Percentiles rank a stretch among this genome's conserved stretches.
Conservation (phyloP, 23 tunicate genomes). For the Diplosoma virens region DNA sequence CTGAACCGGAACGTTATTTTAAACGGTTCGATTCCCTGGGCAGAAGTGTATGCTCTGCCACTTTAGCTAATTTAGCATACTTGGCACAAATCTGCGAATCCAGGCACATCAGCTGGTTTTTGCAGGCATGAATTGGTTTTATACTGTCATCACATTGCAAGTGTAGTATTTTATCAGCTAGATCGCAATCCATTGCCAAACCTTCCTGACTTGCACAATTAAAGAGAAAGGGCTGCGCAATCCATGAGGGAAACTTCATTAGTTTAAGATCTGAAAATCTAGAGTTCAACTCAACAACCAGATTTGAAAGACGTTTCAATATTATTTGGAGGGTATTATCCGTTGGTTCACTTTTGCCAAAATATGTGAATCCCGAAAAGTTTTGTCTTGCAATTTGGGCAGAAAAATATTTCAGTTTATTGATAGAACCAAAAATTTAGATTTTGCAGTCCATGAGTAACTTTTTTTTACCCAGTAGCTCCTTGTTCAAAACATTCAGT, state of each 20-base stretch:
- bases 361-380: background rate
- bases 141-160: slow-evolving; percentile 17
- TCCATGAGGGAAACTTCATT: slow-evolving; percentile 26
- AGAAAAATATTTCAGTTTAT: too few species aligned
- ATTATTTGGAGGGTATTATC: slow-evolving; percentile 21
- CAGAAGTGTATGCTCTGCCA: slow-evolving; percentile 33
- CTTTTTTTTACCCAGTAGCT: too few species aligned
- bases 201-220: slow-evolving; percentile 9
- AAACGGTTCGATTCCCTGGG: too few species aligned
- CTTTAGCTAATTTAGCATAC: slow-evolving; percentile 14
- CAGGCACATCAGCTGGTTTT: slow-evolving; percentile 29
- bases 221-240: slow-evolving; percentile 18
- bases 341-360: background rate
- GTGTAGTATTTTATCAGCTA: slow-evolving; percentile 1
- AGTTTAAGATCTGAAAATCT: slow-evolving; percentile 13
- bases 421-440: too few species aligned
- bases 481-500: too few species aligned
- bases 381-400: background rate
- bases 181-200: slow-evolving; percentile 9
- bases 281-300: slow-evolving; percentile 12
- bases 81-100: slow-evolving; percentile 17
- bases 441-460: too few species aligned
- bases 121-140: slow-evolving; percentile 11
- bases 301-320: slow-evolving; percentile 13
- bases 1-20: too few species aligned